Base-by-base conservation (phyloP, 2,888 invertebrate species). In the Gnatocerus cornutus region DNA sequence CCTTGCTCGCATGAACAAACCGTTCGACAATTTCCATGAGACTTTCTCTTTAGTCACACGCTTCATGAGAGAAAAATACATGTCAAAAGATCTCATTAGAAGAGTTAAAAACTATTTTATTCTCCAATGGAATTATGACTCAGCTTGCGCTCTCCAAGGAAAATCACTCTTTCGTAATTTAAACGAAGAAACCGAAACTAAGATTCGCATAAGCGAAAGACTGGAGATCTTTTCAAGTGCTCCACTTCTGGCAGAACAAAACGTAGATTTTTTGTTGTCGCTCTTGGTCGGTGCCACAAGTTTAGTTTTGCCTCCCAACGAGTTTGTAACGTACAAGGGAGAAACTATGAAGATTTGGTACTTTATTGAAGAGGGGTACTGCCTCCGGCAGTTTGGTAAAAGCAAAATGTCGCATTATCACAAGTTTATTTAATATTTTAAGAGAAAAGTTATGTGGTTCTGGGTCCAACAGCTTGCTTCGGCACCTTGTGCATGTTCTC, bases 101-200 rank as follows among this genome's bases (percentile, higher is more conserved):
- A 82, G 88, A 71, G 86, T 88, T 62, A 85, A 86, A 84, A 83
- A 86, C 1, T 88, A 87, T 76, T 87, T 87, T 72, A 85, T 87
- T 75, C 79, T 88, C 7, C 88, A 88, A 71, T 88, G 88, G 88
- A 84, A 86, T 69, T 87, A 87, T 71, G 87, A 88, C 79, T 85
- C 85, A 80, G 87, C 87, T 79, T 80, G 12, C 21, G 14, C n/a
- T 6, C 39, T 65, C 12, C 0, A 29, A 59, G 43, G 46, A 27
- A 61, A 69, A 48, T 48, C 63, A 7, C 43, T 72, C 4, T 43
- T 73, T 13, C 59, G 37, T 46, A 72, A 73, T 3, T 84, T 86
- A 8, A 86, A 86, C 1, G 75, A 83, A 37, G 86, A 87, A 68
- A 76, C 87, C 7, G 79, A 86, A 5, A 41, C 53, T 6, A 13